Base-by-base conservation (phyloP, 2,113 vertebrate species). In the Dipodomys stephensi region DNA sequence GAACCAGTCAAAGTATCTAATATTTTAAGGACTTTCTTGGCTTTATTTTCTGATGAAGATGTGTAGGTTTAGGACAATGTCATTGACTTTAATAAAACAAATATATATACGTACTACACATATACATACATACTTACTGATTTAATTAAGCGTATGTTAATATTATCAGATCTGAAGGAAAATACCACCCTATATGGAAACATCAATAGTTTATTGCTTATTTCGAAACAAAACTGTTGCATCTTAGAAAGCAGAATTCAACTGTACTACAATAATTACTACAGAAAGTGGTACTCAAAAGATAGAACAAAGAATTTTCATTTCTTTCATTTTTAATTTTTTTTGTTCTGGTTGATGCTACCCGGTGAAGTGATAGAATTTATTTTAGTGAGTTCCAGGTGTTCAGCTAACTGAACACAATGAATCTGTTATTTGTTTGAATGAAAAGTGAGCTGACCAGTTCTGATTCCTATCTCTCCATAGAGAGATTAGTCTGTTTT, bases 321-420 rank as follows among this genome's bases (percentile, higher is more conserved):
- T 25, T 62, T 64, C 35, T 84, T 78, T 86, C 6, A 25, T 25
- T 53, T 64, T n/a, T 35, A 81, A 68, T 77, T 25, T 87, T 30
- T 27, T 78, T 87, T 87, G 57, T 68, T 91, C 57, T 82, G 78
- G 39, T 92, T 85, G 44, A 15, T 74, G 20, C 46, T 87, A 94
- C 22, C 27, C 46, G 46, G 65, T 82, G 81, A 95, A n/a, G 19
- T 69, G 65, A 4, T 39, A 13, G 39, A 89, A 87, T 93, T 93
- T 85, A 91, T 53, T 89, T 95, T 62, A 65, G 73, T 79, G 46
- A 73, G n/a, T 85, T 93, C 44, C 82, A 25, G 44, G 18, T 87
- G 25, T 65, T 78, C 68, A 73, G 46, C 65, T 15, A 15, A 78
- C 69, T 78, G 35, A 81, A 90, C 72, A 64, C 62, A 64, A 19